Evolutionary conservation across 2,797 vertebrate species (phyloP).

Genomic region (Australoheros facetus): DNA sequence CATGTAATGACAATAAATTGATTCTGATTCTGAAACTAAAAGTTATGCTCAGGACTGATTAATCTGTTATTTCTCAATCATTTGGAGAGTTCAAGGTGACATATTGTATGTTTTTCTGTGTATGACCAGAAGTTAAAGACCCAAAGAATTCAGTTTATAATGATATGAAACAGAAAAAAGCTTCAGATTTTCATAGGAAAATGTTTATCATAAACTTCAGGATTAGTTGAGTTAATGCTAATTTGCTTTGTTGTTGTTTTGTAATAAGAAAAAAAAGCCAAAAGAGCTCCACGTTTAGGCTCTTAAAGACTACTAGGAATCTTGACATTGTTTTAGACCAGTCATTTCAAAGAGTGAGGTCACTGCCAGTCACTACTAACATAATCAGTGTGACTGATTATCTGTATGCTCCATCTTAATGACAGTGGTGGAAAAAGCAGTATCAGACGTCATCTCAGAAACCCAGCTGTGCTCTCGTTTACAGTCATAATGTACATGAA

Average conservation of each 20-base stretch:
- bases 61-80: not conserved
- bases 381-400: constrained; percentile 57
- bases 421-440: constrained; percentile 33
- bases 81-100: not conserved
- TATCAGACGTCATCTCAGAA: constrained; percentile 24
- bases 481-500: constrained; percentile 8
- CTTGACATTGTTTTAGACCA: constrained; percentile 29
- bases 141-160: not conserved
- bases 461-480: constrained; percentile 18
- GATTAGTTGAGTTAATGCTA: not conserved
- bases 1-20: too few species aligned
- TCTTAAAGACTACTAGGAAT: constrained; percentile 1
- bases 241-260: not conserved
- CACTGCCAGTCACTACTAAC: constrained; percentile 57
- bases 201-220: not conserved
- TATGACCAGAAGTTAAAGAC: too few species aligned
- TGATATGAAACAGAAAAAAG: not conserved
- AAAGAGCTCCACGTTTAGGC: not conserved
- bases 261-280: not conserved
- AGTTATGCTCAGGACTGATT: not conserved
- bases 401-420: constrained; percentile 59
- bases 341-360: constrained; percentile 29
- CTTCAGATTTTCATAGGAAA: not conserved
- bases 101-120: not conserved
- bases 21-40: not conserved